phyloP scores from a whole-genome alignment of 2,113 vertebrate species.

The Leucoraja erinaceus region DNA sequence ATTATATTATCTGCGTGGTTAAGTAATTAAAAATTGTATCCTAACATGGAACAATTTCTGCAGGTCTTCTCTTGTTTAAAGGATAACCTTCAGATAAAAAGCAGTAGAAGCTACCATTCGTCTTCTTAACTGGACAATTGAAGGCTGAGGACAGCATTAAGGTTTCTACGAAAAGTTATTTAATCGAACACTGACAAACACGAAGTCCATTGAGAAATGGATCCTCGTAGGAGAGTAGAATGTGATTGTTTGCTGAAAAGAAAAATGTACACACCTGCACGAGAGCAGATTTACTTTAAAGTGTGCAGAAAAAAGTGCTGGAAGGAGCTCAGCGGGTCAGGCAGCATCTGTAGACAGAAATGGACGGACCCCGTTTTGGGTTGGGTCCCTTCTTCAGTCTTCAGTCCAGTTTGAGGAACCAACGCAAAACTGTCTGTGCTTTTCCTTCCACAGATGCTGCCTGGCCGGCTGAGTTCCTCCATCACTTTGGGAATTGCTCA shows the following conservation, averaged over 20 bases:
- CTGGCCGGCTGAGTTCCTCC: too few species aligned
- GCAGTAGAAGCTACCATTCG: not conserved
- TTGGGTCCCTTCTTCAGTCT: too few species aligned
- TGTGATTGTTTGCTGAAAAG: not conserved
- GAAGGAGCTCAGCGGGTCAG: too few species aligned
- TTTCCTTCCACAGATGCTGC: too few species aligned
- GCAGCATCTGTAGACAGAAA: too few species aligned
- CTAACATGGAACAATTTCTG: not conserved
- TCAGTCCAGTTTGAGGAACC: too few species aligned
- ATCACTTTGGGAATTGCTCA: too few species aligned
- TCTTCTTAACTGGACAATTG: not conserved
- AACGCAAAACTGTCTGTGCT: too few species aligned
- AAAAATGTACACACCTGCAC: not conserved
- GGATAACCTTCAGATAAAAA: not conserved
- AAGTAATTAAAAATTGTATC: not conserved
- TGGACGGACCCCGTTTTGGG: too few species aligned
- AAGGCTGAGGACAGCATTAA: not conserved
- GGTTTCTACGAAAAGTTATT: not conserved
- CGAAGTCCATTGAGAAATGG: not conserved
- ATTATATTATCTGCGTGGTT: not conserved
- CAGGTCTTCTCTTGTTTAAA: not conserved
- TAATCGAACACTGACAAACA: not conserved
- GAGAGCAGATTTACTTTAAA: not conserved
- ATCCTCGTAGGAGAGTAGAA: not conserved
- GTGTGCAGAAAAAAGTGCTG: not conserved